These are phyloP conservation scores for Drosophila neonasuta DNA, from an alignment of 2,888 invertebrate species.

Conservation along the genomic window DNA sequence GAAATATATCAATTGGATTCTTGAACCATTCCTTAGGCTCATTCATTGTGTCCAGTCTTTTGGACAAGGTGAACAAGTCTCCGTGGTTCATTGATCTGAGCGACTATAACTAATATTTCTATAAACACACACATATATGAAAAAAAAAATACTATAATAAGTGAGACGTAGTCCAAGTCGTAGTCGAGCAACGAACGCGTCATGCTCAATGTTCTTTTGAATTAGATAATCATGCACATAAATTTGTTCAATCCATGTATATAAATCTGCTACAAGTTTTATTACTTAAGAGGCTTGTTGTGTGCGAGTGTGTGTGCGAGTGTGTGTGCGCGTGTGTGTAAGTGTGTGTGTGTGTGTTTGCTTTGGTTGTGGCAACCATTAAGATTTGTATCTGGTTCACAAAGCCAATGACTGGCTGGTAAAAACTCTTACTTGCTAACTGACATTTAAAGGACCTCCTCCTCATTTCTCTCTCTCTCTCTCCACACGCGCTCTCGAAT, in stretches of 20 bases:
- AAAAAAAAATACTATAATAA: constrained; percentile 10
- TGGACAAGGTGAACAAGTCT: constrained; percentile 9
- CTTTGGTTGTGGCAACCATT: constrained; percentile 30
- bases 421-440: constrained; percentile 36
- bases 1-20: background rate
- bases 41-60: constrained; percentile 6
- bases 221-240: constrained; percentile 34
- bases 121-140: background rate
- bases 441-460: constrained; percentile 50
- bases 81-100: constrained; percentile 38
- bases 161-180: background rate
- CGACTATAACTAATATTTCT: constrained; percentile 8
- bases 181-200: background rate
- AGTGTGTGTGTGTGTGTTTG: background rate
- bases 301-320: too few species aligned
- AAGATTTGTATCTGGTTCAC: constrained; percentile 48
- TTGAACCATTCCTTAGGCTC: background rate
- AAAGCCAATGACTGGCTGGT: constrained; percentile 29
- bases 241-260: constrained; percentile 23
- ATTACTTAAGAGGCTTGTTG: constrained; percentile 30
- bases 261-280: constrained; percentile 38
- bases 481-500: background rate
- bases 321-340: too few species aligned
- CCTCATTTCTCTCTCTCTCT: constrained; percentile 10
- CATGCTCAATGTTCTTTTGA: constrained; percentile 21